Base-by-base conservation (phyloP, 2,888 invertebrate species). In the Melieria crassipennis region DNA sequence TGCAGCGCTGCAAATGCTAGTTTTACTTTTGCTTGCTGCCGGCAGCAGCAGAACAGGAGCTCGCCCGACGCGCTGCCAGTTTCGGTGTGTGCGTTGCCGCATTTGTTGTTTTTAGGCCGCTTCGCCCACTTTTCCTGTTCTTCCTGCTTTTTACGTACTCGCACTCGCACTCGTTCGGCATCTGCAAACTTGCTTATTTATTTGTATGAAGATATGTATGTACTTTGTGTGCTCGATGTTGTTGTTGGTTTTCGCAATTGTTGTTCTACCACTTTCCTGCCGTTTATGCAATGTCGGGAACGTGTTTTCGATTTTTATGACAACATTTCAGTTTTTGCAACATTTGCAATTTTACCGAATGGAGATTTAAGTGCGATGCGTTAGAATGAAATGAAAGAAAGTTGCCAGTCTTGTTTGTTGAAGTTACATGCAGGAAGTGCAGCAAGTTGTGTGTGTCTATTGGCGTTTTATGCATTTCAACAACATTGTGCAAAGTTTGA, bases 61-160 rank as follows among this genome's bases (percentile, higher is more conserved):
- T 57, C 9, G 42, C 50, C 50, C 58, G 46, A 16, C 7, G 13
- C 47, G 56, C 3, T 16, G 13, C 16, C 43, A 50, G 56, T 46
- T 65, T 47, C 42, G 46, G 10, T 10, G 30, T 16, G 6, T 43
- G 7, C 42, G 55, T 43, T 56, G 46, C 46, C 47, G 45, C 47
- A 13, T 46, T 46, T 47, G 47, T 47, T 46, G 65, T 71, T 76
- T 78, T 79, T 81, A 79, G 79, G 82, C 80, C 81, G 79, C 81
- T 81, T 81, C 82, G 81, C 81, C 82, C 82, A 81, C 82, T 82
- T 81, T 81, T 81, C 80, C 82, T 77, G 81, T 81, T 82, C 81
- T 80, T 81, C 81, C 80, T 82, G 81, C 79, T 80, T 11, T 13
- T 57, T 52, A 16, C 13, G 45, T 16, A 52, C 45, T 10, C 45